Percentiles rank a stretch among this genome's conserved stretches.
These are phyloP conservation scores for Sylvia atricapilla DNA, from an alignment of 2,113 vertebrate genomes.

Conservation along the genomic window DNA sequence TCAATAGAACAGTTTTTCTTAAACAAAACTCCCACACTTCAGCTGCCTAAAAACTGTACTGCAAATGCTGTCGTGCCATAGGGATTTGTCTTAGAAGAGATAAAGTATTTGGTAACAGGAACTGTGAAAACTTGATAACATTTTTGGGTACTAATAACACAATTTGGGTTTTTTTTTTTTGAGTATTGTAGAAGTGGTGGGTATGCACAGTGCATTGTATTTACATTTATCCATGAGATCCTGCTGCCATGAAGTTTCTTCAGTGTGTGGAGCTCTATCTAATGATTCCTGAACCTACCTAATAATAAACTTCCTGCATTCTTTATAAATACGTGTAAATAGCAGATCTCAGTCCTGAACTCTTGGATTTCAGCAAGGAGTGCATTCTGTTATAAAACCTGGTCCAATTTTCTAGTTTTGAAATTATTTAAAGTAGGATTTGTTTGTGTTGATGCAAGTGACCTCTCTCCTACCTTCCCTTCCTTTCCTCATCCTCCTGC, in stretches of 20 bases:
- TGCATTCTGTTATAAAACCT: background rate
- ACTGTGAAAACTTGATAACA: background rate
- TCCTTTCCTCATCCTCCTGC: background rate
- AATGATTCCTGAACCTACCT: background rate
- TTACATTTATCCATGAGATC: background rate
- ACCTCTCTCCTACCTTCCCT: background rate
- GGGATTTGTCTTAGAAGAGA: background rate
- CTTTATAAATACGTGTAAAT: background rate
- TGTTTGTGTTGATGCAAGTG: background rate
- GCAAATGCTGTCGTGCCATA: background rate
- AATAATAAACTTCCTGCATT: background rate
- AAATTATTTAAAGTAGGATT: background rate
- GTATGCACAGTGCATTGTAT: background rate
- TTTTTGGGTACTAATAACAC: background rate
- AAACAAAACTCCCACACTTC: background rate
- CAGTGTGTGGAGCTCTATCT: background rate
- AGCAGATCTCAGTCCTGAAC: background rate
- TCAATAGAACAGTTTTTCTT: background rate
- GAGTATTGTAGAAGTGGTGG: background rate
- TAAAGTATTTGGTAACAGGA: background rate
- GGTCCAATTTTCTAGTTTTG: background rate
- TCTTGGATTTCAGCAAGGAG: background rate
- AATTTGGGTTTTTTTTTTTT: fast-evolving
- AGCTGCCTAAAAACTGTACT: background rate
- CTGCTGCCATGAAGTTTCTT: background rate